Conservation (phyloP, 2,797 vertebrate species). For the Yasuhikotakia modesta region DNA sequence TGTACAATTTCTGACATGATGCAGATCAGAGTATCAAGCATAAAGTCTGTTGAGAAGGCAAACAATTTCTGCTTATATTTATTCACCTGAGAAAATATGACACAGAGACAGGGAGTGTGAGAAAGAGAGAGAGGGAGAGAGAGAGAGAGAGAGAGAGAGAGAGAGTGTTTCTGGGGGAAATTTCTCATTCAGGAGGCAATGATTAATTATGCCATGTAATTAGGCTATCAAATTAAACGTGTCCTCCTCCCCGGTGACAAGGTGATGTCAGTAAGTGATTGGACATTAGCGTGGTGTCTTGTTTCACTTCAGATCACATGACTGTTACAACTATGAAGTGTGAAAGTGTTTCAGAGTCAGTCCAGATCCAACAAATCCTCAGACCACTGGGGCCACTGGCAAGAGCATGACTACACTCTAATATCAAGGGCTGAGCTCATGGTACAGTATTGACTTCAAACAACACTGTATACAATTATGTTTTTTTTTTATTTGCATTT, state of each 20-base stretch:
- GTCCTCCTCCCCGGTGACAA: slow-evolving; percentile 78
- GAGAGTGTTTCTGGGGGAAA: slow-evolving; percentile 56
- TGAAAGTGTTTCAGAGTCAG: slow-evolving; percentile 53
- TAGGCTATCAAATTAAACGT: slow-evolving; percentile 81
- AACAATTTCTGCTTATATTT: neutral
- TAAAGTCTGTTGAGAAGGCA: slow-evolving; percentile 1
- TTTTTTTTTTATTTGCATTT: too few species aligned
- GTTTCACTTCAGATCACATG: slow-evolving; percentile 66
- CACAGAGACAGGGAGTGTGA: too few species aligned
- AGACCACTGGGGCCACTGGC: slow-evolving; percentile 57
- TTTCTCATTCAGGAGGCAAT: slow-evolving; percentile 76
- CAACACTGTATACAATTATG: too few species aligned
- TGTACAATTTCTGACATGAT: neutral
- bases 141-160: neutral
- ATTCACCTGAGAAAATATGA: neutral
- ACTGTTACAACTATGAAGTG: slow-evolving; percentile 56
- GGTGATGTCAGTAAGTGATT: slow-evolving; percentile 79
- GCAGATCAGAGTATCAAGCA: slow-evolving; percentile 12
- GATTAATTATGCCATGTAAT: slow-evolving; percentile 84
- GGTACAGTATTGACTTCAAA: too few species aligned
- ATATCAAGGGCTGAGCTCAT: too few species aligned
- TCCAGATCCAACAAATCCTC: slow-evolving; percentile 47
- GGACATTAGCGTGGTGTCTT: slow-evolving; percentile 70
- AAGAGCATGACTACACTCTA: neutral
- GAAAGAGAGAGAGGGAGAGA: neutral